Conservation (phyloP, 1,140 invertebrate species). For the Oppia nitens region DNA sequence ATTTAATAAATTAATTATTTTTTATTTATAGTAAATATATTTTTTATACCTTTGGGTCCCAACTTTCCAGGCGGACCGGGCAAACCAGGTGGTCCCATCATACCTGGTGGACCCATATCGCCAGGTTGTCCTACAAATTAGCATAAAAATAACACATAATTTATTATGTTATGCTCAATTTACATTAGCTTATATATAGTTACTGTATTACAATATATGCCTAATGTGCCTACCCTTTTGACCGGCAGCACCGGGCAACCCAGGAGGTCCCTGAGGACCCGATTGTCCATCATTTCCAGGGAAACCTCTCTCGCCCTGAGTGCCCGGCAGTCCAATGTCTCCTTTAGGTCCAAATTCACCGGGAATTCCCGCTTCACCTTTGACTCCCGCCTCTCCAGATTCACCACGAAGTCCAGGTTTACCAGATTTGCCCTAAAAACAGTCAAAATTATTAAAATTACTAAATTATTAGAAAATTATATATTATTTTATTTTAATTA, state of each 20-base stretch:
- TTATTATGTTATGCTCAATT: constrained; percentile 3
- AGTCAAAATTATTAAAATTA: not conserved
- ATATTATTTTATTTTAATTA: no score
- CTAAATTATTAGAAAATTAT: no score
- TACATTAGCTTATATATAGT: constrained; percentile 3
- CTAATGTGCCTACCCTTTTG: constrained; percentile 8
- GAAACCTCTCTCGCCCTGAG: constrained; percentile 11
- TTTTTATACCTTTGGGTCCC: constrained; percentile 33
- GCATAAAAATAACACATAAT: constrained; percentile 19
- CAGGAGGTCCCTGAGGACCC: constrained; percentile 19
- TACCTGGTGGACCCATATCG: constrained; percentile 69
- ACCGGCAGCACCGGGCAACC: constrained; percentile 22
- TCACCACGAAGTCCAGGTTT: constrained; percentile 1
- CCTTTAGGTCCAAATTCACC: constrained; percentile 9
- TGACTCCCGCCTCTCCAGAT: constrained; percentile 1
- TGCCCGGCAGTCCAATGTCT: constrained; percentile 14
- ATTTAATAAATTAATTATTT: no score
- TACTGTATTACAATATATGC: constrained; percentile 5
- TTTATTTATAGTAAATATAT: no score
- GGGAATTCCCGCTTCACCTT: not conserved
- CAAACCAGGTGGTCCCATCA: constrained; percentile 66
- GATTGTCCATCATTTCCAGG: constrained; percentile 15
- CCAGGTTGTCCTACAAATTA: constrained; percentile 38
- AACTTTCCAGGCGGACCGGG: constrained; percentile 58
- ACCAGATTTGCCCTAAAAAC: constrained; percentile 13